Base-by-base conservation (phyloP, 2,113 vertebrate species). In the Ranitomeya imitator region DNA sequence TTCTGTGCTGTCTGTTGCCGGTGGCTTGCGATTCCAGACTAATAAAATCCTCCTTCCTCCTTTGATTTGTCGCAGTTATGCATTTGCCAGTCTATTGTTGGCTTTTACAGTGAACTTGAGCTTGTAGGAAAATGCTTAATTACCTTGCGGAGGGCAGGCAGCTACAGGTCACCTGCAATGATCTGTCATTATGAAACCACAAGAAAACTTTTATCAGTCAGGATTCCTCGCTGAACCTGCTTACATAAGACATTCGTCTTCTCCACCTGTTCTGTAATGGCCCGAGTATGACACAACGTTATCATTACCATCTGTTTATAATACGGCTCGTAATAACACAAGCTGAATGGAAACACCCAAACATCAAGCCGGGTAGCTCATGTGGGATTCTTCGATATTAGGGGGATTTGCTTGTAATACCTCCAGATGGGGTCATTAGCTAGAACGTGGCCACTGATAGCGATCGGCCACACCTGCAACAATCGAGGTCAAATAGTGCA, bases 261-360 rank as follows among this genome's bases (percentile, higher is more conserved):
- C 65, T 81, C 67, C 85, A 82, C 79, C 86, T 87, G 86, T 67
- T 63, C 74, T 67, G 21, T 79, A 65, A 86, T 77, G 71, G 57
- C 37, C 78, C 14, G 4, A n/a, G 16, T 59, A 15, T 85, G 84
- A 85, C 69, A 76, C 71, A 61, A 55, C 11, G 15, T 85, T n/a
- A 76, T 85, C 37, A 61, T 73, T 85, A 71, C n/a, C 83, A 37
- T 85, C 21, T 85, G 14, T 57, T 69, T 65, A 45, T 67, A 69
- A 54, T 54, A 7, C 45, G 26, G 15, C 67, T 37, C 23, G 21
- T 80, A 57, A 80, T 79, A 79, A 57, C 21, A 79, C 13, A 4
- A 16, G 55, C 21, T 26, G 14, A 16, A 4, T 14, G 54, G 54
- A 15, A 26, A 80, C 78, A 60, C 78, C 78, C 78, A 57, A 57